phyloP scores from a whole-genome alignment of 2,113 vertebrate species.

The Otis tarda region DNA sequence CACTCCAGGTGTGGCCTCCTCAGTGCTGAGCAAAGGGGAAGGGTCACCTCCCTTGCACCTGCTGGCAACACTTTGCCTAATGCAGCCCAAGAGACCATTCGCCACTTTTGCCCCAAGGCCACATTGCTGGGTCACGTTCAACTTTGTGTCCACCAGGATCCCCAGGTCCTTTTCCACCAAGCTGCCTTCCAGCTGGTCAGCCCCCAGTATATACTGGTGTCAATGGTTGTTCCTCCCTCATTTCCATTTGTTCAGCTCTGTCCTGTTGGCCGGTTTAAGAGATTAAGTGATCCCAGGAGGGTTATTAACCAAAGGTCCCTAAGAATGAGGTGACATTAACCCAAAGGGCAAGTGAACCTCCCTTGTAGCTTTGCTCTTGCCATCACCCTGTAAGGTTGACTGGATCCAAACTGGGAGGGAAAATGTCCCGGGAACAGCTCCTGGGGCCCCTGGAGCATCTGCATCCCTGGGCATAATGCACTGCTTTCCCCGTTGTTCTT shows the following conservation, averaged over 20 bases:
- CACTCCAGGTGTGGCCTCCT: not conserved
- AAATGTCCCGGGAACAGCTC: not conserved
- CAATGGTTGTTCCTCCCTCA: not conserved
- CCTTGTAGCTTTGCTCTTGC: not conserved
- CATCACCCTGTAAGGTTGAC: not conserved
- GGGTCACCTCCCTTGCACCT: not conserved
- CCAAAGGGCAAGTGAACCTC: not conserved
- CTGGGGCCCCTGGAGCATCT: fast-evolving
- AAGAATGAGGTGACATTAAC: not conserved
- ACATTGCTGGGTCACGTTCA: not conserved
- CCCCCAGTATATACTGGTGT: not conserved
- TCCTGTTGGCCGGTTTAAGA: not conserved
- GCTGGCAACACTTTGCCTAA: not conserved
- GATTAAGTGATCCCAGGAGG: not conserved
- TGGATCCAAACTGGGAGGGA: not conserved
- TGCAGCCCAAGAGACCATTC: not conserved
- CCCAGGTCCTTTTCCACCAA: not conserved
- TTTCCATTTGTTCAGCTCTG: not conserved
- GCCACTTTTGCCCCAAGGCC: not conserved
- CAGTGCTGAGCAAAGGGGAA: not conserved
- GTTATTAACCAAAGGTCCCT: not conserved
- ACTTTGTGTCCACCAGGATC: not conserved
- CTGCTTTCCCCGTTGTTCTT: not conserved
- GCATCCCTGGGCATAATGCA: fast-evolving
- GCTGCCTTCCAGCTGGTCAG: not conserved